These are phyloP conservation scores for Perognathus longimembris DNA, from an alignment of 2,113 vertebrate genomes.

Conservation along the genomic window DNA sequence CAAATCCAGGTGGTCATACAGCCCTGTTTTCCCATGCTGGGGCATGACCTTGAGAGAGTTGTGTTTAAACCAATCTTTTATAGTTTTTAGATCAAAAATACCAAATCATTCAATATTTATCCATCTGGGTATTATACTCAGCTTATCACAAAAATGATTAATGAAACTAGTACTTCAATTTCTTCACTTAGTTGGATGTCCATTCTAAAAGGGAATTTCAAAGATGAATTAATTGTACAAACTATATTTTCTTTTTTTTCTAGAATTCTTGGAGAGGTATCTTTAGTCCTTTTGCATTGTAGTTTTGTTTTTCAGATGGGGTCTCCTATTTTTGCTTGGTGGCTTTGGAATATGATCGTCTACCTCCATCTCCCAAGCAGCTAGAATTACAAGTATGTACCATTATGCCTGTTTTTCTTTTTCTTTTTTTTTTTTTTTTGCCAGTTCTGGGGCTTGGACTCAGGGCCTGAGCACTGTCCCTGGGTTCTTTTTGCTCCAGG, in stretches of 20 bases:
- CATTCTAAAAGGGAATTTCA: constrained; percentile 37
- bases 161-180: constrained; percentile 15
- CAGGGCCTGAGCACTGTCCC: too few species aligned
- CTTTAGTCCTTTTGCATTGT: too few species aligned
- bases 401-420: too few species aligned
- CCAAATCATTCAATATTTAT: neutral
- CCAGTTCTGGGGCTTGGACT: too few species aligned
- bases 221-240: constrained; percentile 26
- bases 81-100: constrained; percentile 36
- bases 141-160: neutral
- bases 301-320: too few species aligned
- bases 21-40: neutral
- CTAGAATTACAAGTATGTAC: too few species aligned
- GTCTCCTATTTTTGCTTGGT: too few species aligned
- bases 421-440: too few species aligned
- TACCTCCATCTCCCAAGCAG: too few species aligned
- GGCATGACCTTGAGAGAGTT: neutral
- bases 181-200: constrained; percentile 8
- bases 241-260: neutral
- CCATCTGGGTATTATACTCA: constrained; percentile 15
- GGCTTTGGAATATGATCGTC: too few species aligned
- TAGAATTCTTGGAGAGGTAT: too few species aligned
- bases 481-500: too few species aligned
- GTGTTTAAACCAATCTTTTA: neutral
- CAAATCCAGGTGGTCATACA: neutral